A percentile compares a stretch with the other conserved stretches of the same genome.
These are phyloP conservation scores for Asobara japonica DNA, from an alignment of 1,140 invertebrate species.

Conservation along the genomic window DNA sequence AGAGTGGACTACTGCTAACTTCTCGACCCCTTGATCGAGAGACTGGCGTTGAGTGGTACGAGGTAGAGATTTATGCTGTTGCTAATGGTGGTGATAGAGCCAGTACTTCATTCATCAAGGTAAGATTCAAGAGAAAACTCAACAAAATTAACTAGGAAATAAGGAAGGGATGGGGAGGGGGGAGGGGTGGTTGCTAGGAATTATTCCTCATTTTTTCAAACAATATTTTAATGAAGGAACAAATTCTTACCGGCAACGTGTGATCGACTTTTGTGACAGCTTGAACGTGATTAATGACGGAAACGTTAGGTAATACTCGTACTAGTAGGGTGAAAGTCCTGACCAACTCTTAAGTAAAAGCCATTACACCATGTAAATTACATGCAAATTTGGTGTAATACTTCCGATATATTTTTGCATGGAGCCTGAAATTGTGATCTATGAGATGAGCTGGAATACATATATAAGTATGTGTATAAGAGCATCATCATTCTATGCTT, in stretches of 20 bases:
- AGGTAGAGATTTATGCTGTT: slow-evolving; percentile 85
- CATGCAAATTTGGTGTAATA: slow-evolving; percentile 32
- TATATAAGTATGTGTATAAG: too few species aligned
- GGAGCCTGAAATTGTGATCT: slow-evolving; percentile 23
- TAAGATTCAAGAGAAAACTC: slow-evolving; percentile 70
- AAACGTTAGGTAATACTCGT: not conserved
- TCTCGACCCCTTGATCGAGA: slow-evolving; percentile 87
- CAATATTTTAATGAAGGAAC: not conserved
- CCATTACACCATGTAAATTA: slow-evolving; percentile 30
- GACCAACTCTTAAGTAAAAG: slow-evolving; percentile 6
- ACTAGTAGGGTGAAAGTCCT: slow-evolving; percentile 30
- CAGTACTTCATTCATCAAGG: slow-evolving; percentile 82
- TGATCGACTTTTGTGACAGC: not conserved
- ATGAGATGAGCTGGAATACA: slow-evolving; percentile 7
- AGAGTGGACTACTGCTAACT: slow-evolving; percentile 88
- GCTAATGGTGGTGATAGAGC: slow-evolving; percentile 72
- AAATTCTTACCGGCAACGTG: not conserved
- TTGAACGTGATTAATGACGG: slow-evolving; percentile 12
- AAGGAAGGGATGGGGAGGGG: too few species aligned
- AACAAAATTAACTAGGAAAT: not conserved
- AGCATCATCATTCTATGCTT: not conserved
- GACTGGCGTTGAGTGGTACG: slow-evolving; percentile 79
- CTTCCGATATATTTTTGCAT: slow-evolving; percentile 30
- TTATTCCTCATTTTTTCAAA: not conserved
- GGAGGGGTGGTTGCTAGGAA: too few species aligned